Conservation (phyloP, 2,113 vertebrate genomes). For the Phoxinus phoxinus region DNA sequence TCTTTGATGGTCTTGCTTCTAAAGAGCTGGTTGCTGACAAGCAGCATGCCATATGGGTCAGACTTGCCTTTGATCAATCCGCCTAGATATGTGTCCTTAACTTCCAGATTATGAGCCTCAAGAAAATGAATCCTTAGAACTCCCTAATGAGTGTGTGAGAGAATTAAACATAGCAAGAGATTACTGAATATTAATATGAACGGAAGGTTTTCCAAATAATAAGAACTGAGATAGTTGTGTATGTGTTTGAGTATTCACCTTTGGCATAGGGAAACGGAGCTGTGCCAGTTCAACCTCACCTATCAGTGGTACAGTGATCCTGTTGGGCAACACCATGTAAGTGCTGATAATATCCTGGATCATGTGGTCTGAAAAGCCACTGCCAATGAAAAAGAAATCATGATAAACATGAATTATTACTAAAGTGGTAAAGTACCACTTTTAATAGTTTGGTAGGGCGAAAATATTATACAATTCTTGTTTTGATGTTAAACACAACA, state of each 20-base stretch:
- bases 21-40: slow-evolving; percentile 91
- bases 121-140: slow-evolving; percentile 94
- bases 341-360: slow-evolving; percentile 94
- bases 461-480: not conserved
- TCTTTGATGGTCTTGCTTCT: slow-evolving; percentile 95
- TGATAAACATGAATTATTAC: not conserved
- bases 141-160: slow-evolving; percentile 76
- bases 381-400: slow-evolving; percentile 62
- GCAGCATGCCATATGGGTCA: slow-evolving; percentile 92
- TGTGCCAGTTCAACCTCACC: slow-evolving; percentile 89
- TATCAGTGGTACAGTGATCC: slow-evolving; percentile 93
- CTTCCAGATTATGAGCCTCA: slow-evolving; percentile 93
- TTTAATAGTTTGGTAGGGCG: not conserved
- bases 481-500: not conserved
- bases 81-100: slow-evolving; percentile 92
- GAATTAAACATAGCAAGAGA: not conserved
- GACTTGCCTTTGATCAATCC: slow-evolving; percentile 96
- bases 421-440: not conserved
- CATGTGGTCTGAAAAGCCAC: slow-evolving; percentile 91
- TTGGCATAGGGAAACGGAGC: slow-evolving; percentile 92
- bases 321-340: slow-evolving; percentile 94
- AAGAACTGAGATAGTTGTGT: not conserved
- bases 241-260: slow-evolving; percentile 79
- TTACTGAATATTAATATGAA: not conserved
- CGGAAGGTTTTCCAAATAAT: not conserved